phyloP scores from a whole-genome alignment of 1,140 invertebrate genomes.

The Oryctes rhinoceros region DNA sequence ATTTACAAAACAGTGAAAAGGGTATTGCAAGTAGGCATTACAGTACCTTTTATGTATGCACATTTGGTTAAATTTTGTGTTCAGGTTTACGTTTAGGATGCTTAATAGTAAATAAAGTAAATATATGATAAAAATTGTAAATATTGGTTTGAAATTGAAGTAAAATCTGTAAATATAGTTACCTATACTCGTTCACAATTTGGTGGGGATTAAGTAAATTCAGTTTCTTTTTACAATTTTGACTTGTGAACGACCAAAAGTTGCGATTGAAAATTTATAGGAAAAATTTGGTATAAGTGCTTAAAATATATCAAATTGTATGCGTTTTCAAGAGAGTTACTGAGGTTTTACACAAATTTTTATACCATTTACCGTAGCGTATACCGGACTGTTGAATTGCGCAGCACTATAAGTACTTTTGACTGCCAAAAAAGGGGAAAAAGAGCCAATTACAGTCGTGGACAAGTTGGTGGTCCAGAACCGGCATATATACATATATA shows the following conservation, averaged over 20 bases:
- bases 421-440: too few species aligned
- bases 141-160: constrained; percentile 10
- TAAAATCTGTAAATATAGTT: constrained; percentile 23
- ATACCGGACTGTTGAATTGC: neutral
- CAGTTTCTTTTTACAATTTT: constrained; percentile 27
- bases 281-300: constrained; percentile 16
- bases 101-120: neutral
- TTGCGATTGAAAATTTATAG: constrained; percentile 25
- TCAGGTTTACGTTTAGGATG: constrained; percentile 24
- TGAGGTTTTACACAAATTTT: constrained; percentile 23
- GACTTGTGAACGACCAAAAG: constrained; percentile 31
- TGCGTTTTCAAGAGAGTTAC: constrained; percentile 27
- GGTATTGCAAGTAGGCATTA: constrained; percentile 27
- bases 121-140: constrained; percentile 10
- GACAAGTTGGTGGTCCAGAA: too few species aligned
- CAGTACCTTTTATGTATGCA: constrained; percentile 36
- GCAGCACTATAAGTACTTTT: neutral
- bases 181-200: constrained; percentile 4
- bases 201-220: neutral
- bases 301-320: constrained; percentile 6
- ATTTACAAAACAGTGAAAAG: constrained; percentile 27
- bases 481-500: too few species aligned
- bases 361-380: neutral
- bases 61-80: constrained; percentile 25
- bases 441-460: too few species aligned